Conservation (phyloP, 1,140 invertebrate genomes). For the Danaus plexippus region DNA sequence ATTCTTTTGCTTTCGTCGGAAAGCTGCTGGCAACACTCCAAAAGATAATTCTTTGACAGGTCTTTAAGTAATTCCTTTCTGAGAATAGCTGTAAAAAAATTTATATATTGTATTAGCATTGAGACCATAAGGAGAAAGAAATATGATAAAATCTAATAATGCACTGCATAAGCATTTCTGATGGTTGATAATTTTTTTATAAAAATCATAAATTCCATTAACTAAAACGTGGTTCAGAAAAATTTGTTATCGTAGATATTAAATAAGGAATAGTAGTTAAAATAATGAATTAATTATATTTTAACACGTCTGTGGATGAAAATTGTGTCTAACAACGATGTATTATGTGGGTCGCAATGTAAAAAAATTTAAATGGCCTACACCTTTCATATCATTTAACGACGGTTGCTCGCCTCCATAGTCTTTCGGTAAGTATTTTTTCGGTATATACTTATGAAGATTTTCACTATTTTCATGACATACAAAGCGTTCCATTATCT, state of each 20-base stretch:
- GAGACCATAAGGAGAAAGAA: too few relatives aligned
- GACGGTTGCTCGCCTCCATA: slow-evolving; percentile 63
- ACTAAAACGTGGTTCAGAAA: neutral
- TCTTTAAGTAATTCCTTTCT: slow-evolving; percentile 29
- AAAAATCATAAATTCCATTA: neutral
- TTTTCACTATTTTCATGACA: slow-evolving; percentile 52
- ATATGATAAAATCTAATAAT: neutral
- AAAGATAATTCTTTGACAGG: slow-evolving; percentile 24
- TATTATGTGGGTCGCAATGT: too few relatives aligned
- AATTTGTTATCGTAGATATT: neutral
- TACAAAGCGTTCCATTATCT: slow-evolving; percentile 60
- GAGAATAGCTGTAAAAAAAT: slow-evolving; percentile 24
- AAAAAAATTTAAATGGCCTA: neutral
- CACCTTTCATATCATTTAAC: slow-evolving; percentile 43
- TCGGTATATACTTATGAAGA: slow-evolving; percentile 62
- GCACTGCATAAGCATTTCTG: neutral
- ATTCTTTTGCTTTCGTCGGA: slow-evolving; percentile 27
- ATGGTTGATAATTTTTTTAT: neutral
- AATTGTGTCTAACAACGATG: too few relatives aligned
- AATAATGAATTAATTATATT: slow-evolving; percentile 4
- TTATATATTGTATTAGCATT: neutral
- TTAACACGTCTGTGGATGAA: too few relatives aligned
- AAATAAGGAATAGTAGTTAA: neutral
- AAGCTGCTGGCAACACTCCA: slow-evolving; percentile 31
- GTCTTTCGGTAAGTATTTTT: slow-evolving; percentile 66